Evolutionary conservation across 1,140 invertebrate genomes (phyloP).

Genomic region (Bathynomus jamesi): DNA sequence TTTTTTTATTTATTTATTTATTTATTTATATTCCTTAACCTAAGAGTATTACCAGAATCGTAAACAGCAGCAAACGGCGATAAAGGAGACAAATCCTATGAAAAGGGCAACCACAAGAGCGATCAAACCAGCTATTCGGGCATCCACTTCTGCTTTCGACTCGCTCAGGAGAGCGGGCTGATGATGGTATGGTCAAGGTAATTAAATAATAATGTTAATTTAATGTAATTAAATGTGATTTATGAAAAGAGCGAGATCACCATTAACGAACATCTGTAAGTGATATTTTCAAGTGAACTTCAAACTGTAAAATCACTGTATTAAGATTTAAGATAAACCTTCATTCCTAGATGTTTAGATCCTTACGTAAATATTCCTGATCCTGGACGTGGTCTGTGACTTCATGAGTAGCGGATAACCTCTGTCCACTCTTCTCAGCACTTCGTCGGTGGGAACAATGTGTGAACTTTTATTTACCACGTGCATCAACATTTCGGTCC

Average conservation of each 20-base stretch:
- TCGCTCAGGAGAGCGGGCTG: conserved; percentile 49
- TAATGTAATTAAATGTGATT: too few species aligned
- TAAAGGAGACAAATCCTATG: conserved; percentile 75
- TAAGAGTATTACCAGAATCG: conserved; percentile 73
- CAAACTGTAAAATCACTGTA: too few species aligned
- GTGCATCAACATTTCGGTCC: conserved; percentile 81
- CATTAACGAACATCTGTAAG: too few species aligned
- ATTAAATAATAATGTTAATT: too few species aligned
- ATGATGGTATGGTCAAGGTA: conserved; percentile 20
- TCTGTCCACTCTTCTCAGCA: conserved; percentile 72
- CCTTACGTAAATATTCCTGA: conserved; percentile 67
- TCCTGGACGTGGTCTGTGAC: conserved; percentile 66
- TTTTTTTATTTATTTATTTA: too few species aligned
- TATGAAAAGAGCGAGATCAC: conserved; percentile 2
- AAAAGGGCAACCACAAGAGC: conserved; percentile 75
- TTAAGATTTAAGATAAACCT: too few species aligned
- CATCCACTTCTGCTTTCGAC: conserved; percentile 61
- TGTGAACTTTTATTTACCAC: conserved; percentile 68
- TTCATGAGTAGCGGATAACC: conserved; percentile 75
- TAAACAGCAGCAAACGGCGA: conserved; percentile 78
- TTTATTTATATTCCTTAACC: too few species aligned
- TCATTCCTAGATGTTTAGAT: too few species aligned
- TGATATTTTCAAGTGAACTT: too few species aligned
- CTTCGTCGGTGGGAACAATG: conserved; percentile 67
- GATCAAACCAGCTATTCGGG: conserved; percentile 72